Evolutionary conservation across 2,113 vertebrate species (phyloP).

Genomic region (Mixornis gularis): DNA sequence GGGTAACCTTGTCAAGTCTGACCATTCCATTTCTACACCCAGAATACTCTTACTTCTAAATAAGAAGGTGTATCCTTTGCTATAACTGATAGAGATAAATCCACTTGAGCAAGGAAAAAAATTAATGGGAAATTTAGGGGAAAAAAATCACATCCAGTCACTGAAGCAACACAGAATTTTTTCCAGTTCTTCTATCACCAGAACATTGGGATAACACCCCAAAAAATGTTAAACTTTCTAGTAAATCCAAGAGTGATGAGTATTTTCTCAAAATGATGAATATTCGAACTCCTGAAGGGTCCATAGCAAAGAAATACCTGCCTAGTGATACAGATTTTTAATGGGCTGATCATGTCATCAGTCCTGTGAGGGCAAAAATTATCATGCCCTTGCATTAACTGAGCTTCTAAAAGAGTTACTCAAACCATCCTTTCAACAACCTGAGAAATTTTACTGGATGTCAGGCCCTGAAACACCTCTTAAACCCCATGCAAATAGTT

Average conservation of each 20-base stretch:
- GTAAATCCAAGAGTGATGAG: neutral
- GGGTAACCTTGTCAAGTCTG: neutral
- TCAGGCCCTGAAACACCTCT: neutral
- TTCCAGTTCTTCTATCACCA: neutral
- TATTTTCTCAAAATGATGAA: neutral
- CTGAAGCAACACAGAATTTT: neutral
- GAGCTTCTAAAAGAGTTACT: neutral
- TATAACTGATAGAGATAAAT: neutral
- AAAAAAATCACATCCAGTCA: neutral
- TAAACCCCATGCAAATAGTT: neutral
- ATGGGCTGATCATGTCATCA: neutral
- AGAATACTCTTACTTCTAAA: neutral
- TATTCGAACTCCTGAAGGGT: neutral
- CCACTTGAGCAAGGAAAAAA: neutral
- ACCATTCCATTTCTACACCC: neutral
- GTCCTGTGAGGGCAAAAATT: neutral
- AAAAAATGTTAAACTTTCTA: neutral
- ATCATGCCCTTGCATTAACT: neutral
- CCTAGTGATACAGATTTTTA: neutral
- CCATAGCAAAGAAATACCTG: neutral
- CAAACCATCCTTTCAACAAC: neutral
- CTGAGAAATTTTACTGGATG: neutral
- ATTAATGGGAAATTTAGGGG: neutral
- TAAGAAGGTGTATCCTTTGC: neutral
- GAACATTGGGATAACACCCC: neutral